A percentile compares a stretch with the other conserved stretches of the same genome.
phyloP scores from a whole-genome alignment of 2,797 vertebrate genomes.

The Aquila chrysaetos region DNA sequence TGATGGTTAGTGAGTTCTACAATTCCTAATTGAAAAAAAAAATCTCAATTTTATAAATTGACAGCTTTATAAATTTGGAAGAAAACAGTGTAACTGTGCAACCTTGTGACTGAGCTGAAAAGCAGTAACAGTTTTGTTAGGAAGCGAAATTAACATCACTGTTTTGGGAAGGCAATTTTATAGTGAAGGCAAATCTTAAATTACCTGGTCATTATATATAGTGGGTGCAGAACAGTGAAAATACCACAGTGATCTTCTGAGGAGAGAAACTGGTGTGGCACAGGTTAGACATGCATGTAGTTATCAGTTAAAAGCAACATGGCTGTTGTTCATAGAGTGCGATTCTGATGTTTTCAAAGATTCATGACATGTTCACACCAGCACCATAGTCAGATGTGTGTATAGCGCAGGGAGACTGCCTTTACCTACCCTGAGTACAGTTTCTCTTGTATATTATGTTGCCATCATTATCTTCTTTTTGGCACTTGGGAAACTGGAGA shows the following conservation, averaged over 20 bases:
- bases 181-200: not conserved
- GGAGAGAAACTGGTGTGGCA: not conserved
- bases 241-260: not conserved
- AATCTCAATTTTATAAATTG: not conserved
- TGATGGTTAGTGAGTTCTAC: not conserved
- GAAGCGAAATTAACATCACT: not conserved
- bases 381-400: not conserved
- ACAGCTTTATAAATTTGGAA: not conserved
- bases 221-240: not conserved
- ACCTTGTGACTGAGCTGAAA: not conserved
- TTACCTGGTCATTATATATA: not conserved
- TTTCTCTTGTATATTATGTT: slow-evolving; percentile 82
- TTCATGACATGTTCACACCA: not conserved
- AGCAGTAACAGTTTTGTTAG: not conserved
- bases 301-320: not conserved
- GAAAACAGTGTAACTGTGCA: not conserved
- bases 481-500: slow-evolving; percentile 86
- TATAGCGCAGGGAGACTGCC: not conserved
- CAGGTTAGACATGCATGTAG: not conserved
- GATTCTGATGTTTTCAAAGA: not conserved
- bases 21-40: not conserved
- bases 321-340: fast-evolving
- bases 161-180: not conserved
- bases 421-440: slow-evolving; percentile 82
- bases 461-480: slow-evolving; percentile 82